Evolutionary conservation across 2,888 invertebrate species (phyloP).

Genomic region (Bellardia bayeri): DNA sequence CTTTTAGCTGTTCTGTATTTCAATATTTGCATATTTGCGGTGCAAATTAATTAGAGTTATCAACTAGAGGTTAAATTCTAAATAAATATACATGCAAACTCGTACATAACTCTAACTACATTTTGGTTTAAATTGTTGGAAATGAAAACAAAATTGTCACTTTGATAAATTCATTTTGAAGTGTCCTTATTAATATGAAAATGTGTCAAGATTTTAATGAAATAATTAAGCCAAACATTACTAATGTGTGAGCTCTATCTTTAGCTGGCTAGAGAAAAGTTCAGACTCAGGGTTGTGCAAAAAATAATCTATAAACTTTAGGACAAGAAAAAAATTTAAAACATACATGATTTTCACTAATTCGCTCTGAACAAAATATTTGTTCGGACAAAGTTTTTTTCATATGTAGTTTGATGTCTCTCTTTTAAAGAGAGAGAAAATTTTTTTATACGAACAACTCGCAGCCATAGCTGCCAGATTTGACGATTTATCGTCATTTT

Average conservation of each 20-base stretch:
- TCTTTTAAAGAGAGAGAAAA: no score
- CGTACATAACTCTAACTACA: not conserved
- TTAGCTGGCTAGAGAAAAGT: no score
- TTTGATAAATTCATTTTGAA: conserved; percentile 6
- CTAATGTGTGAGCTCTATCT: not conserved
- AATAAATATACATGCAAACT: not conserved
- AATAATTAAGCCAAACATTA: not conserved
- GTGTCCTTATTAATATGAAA: not conserved
- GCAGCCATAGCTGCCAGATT: no score
- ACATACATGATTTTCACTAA: no score
- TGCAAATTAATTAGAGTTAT: conserved; percentile 47
- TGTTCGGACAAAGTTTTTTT: no score
- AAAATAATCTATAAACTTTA: no score
- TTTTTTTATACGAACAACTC: no score
- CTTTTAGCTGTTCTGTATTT: not conserved
- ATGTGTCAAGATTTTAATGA: conserved; percentile 20
- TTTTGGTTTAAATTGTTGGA: conserved; percentile 5
- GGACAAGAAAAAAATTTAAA: no score
- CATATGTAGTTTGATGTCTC: no score
- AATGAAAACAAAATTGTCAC: not conserved
- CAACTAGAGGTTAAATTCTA: conserved; percentile 20
- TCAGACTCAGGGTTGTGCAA: no score
- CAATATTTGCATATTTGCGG: conserved; percentile 1
- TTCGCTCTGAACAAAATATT: no score
- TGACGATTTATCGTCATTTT: no score